These are phyloP conservation scores for Fukomys damarensis DNA, from an alignment of 2,113 vertebrate species.

Conservation along the genomic window DNA sequence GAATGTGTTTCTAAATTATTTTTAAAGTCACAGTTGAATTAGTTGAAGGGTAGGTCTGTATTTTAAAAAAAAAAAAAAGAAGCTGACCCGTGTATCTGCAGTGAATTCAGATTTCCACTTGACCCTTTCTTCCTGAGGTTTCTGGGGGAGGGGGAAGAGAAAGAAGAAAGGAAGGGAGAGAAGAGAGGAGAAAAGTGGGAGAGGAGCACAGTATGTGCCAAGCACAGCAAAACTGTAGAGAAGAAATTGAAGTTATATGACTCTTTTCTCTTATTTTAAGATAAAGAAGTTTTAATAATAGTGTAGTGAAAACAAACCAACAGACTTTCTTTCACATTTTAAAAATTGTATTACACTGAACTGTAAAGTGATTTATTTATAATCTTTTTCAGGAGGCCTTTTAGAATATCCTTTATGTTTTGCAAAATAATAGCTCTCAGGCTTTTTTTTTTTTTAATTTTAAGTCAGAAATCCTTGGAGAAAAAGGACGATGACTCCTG, in stretches of 20 bases:
- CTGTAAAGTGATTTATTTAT: background rate
- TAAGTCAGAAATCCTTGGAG: constrained; percentile 35
- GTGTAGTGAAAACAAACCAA: background rate
- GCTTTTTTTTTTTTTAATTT: background rate
- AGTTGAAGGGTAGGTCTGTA: background rate
- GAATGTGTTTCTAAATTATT: background rate
- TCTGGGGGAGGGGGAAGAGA: too few species aligned
- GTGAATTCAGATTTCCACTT: background rate
- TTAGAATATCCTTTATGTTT: background rate
- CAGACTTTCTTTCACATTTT: background rate
- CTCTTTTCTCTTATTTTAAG: constrained; percentile 18
- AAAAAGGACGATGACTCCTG: background rate
- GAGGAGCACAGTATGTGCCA: too few species aligned
- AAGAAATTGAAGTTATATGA: background rate
- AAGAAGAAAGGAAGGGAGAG: background rate
- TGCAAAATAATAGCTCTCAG: background rate
- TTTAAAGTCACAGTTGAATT: background rate
- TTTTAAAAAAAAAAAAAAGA: background rate
- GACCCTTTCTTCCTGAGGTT: background rate
- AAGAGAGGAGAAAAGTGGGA: background rate
- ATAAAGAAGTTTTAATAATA: constrained; percentile 12
- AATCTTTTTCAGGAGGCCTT: constrained; percentile 5
- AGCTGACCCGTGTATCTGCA: background rate
- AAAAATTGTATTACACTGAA: background rate
- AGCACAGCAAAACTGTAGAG: constrained; percentile 8